Evolutionary conservation across 2,888 invertebrate species (phyloP).

Genomic region (Molorchus minor): DNA sequence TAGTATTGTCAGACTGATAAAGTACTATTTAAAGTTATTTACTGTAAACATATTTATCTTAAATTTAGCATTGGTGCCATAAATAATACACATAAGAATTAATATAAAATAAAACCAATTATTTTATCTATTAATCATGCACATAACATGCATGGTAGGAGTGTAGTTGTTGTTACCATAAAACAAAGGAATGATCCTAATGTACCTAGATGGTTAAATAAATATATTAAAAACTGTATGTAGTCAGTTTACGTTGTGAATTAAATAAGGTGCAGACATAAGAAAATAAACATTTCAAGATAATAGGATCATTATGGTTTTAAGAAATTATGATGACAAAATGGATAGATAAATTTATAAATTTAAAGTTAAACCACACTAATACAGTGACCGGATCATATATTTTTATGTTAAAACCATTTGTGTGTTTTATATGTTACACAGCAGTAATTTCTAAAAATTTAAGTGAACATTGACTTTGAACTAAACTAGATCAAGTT

Average conservation of each 20-base stretch:
- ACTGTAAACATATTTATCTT: constrained; percentile 32
- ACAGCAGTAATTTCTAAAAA: constrained; percentile 30
- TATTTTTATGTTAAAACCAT: too few relatives aligned
- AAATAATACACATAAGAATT: constrained; percentile 21
- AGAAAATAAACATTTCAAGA: constrained; percentile 1
- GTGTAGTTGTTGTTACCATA: constrained; percentile 20
- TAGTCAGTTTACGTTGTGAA: too few relatives aligned
- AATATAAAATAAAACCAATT: constrained; percentile 24
- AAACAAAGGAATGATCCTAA: constrained; percentile 4
- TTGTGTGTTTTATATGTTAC: too few relatives aligned
- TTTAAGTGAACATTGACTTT: constrained; percentile 42
- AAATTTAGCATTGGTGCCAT: constrained; percentile 22
- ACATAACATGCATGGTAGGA: constrained; percentile 34
- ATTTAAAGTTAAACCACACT: constrained; percentile 2
- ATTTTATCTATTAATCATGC: constrained; percentile 35
- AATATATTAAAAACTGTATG: too few relatives aligned
- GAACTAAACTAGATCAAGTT: constrained; percentile 36
- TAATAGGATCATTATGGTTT: constrained; percentile 2
- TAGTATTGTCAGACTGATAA: constrained; percentile 12
- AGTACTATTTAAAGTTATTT: constrained; percentile 4
- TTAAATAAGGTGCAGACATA: background rate
- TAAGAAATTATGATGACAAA: constrained; percentile 10
- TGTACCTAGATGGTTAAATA: constrained; percentile 12
- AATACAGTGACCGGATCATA: too few relatives aligned
- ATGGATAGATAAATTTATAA: constrained; percentile 5